Conservation (phyloP, 2,113 vertebrate genomes). For the Crotalus horridus region DNA sequence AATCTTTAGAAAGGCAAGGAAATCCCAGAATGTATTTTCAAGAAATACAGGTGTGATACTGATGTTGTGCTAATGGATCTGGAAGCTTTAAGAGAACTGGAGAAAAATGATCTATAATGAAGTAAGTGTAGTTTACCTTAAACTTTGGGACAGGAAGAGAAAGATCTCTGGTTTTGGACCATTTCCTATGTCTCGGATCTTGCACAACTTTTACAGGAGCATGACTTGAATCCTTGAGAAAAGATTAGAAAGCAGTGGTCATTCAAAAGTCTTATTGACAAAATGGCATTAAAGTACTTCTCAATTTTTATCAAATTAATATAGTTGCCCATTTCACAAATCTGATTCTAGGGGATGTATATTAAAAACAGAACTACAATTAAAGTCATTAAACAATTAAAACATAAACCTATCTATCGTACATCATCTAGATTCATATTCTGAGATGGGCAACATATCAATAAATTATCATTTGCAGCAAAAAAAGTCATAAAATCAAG, state of each 20-base stretch:
- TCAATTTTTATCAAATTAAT: background rate
- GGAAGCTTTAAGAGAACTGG: background rate
- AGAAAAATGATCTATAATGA: background rate
- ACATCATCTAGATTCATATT: background rate
- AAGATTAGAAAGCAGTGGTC: background rate
- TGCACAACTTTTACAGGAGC: constrained; percentile 82
- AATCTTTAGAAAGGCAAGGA: background rate
- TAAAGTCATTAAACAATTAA: background rate
- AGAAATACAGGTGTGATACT: background rate
- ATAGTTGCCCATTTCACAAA: background rate
- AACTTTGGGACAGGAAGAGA: constrained; percentile 89
- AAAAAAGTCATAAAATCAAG: background rate
- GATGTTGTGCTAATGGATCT: background rate
- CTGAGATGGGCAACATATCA: background rate
- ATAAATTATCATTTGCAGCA: background rate
- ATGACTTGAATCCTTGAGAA: constrained; percentile 81
- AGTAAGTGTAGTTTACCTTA: constrained; percentile 72
- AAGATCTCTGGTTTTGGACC: constrained; percentile 86
- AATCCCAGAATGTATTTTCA: background rate
- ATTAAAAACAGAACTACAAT: background rate
- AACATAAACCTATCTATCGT: background rate
- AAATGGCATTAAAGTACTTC: background rate
- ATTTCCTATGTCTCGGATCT: constrained; percentile 85
- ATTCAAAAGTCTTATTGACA: background rate
- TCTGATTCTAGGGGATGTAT: background rate